Evolutionary conservation across 2,113 vertebrate genomes (phyloP).

Genomic region (Xenopus laevis): DNA sequence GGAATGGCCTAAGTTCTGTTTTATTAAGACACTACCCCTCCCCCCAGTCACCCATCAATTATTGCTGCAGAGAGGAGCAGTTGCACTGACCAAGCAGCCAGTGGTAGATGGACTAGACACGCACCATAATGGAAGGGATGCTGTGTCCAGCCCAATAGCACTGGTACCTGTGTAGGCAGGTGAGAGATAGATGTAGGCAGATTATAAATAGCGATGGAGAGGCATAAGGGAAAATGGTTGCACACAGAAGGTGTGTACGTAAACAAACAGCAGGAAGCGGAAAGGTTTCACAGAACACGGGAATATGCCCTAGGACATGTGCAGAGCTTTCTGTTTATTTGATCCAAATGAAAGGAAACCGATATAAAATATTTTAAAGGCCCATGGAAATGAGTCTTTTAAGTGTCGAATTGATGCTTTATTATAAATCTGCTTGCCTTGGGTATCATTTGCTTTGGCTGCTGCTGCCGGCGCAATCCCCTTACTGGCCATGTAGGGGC

Average conservation of each 20-base stretch:
- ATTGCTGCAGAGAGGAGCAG: not conserved
- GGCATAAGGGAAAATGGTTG: not conserved
- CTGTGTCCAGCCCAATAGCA: not conserved
- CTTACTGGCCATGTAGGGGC: conserved; percentile 15
- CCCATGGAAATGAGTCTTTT: not conserved
- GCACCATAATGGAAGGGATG: conserved; percentile 35
- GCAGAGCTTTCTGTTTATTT: too few species aligned
- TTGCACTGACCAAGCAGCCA: not conserved
- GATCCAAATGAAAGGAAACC: too few species aligned
- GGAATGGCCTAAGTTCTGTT: not conserved
- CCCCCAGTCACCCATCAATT: not conserved
- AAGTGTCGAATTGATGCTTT: not conserved
- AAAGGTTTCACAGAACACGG: too few species aligned
- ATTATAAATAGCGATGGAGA: not conserved
- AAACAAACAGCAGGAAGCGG: not conserved
- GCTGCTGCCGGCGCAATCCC: conserved; percentile 1
- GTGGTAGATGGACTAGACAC: conserved; percentile 14
- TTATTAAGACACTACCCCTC: not conserved
- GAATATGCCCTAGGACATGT: too few species aligned
- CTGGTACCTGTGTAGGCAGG: not conserved
- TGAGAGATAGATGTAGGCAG: not conserved
- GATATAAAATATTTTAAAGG: too few species aligned
- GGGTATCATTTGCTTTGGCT: not conserved
- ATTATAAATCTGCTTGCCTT: not conserved
- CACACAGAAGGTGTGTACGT: not conserved